Evolutionary conservation across 2,113 vertebrate species (phyloP), one percentile per base, ranked within the genome.

Genomic region (Meles meles): DNA sequence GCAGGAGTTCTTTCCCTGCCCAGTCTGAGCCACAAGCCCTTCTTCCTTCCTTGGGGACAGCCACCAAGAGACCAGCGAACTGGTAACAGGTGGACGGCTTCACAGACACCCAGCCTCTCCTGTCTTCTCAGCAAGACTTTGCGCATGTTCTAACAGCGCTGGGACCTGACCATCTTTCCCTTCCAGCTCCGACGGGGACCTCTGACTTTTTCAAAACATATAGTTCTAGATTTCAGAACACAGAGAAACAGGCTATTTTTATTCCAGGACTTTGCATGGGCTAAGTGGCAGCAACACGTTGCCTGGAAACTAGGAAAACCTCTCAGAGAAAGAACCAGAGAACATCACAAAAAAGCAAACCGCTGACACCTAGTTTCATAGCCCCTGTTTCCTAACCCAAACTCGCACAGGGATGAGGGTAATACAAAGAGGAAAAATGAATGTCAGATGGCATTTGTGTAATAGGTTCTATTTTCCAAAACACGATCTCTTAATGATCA

Each of bases 231-330:
- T 72, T 91, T 89, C 29, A 47, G 59, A 94, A 85, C 69, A n/a
- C 11, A 52, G 91, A 0, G 27, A 95, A 92, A 92, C 7, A 55
- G n/a, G 85, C 84, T 92, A 93, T 72, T n/a, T 97, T 84, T 95
- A 95, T 93, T 84, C 71, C 81, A 92, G 82, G 82, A 59, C 44
- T 93, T 94, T 90, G 71, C 23, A 94, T 90, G 61, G 88, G 81
- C 59, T 97, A 97, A 94, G 44, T 14, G 74, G 82, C 92, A 18
- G 69, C 84, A 77, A 39, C 52, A 71, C n/a, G 85, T 80, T 97
- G 94, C 83, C 61, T 95, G 61, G 49, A 94, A 92, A 96, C 55
- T 59, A 94, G 76, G 59, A 83, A 77, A 89, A 37, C 3, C 17
- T 77, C 90, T 67, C 79, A 34, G 65, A 92, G n/a, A 77, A 96